Evolutionary conservation across 1,140 invertebrate genomes (phyloP).

Genomic region (Heterodera carotae): DNA sequence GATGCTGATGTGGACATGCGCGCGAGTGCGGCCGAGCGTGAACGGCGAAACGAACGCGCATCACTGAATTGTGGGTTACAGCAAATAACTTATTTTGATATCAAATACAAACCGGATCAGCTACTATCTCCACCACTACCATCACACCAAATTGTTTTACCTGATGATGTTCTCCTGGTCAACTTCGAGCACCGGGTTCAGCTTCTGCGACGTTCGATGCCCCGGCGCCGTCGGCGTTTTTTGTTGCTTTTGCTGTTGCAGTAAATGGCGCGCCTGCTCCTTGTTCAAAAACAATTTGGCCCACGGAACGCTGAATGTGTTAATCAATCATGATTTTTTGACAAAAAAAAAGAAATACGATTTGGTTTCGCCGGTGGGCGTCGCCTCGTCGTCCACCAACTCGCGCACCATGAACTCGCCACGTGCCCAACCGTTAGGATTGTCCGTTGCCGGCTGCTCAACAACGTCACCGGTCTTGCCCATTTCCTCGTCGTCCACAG

Average conservation of each 20-base stretch:
- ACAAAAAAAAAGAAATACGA: slow-evolving; percentile 16
- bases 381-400: slow-evolving; percentile 38
- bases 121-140: no score
- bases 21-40: slow-evolving; percentile 6
- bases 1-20: not conserved
- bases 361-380: not conserved
- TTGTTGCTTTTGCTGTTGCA: slow-evolving; percentile 11
- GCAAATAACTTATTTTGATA: no score
- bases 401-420: slow-evolving; percentile 48
- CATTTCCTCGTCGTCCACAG: slow-evolving; percentile 37
- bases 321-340: not conserved
- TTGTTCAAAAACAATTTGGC: slow-evolving; percentile 47
- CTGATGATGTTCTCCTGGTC: slow-evolving; percentile 43
- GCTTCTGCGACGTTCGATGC: not conserved
- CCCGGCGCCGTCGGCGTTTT: not conserved
- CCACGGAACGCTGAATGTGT: slow-evolving; percentile 50
- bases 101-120: no score
- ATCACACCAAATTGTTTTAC: no score
- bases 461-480: slow-evolving; percentile 35
- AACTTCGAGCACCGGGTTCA: slow-evolving; percentile 27
- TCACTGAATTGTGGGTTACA: not conserved
- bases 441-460: slow-evolving; percentile 39
- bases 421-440: slow-evolving; percentile 52
- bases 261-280: slow-evolving; percentile 21
- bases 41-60: not conserved